A percentile compares a stretch with the other conserved stretches of the same genome.
phyloP scores from a whole-genome alignment of 2,888 invertebrate species.

The Apamea epomidion region DNA sequence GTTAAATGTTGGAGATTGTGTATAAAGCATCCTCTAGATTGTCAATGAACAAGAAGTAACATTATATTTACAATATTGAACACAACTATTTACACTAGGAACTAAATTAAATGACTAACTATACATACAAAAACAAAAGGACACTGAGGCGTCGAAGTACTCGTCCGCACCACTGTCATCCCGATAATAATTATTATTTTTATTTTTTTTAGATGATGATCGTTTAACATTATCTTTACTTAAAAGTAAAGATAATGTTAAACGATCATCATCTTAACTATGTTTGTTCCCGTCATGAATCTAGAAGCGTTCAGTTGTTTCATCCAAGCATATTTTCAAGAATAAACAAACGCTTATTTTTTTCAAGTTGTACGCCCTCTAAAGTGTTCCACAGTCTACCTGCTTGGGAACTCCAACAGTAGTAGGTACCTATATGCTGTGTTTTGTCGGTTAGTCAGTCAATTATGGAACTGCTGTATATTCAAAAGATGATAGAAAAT shows the following conservation, averaged over 20 bases:
- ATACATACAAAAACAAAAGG: neutral
- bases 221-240: too few species aligned
- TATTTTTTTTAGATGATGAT: too few species aligned
- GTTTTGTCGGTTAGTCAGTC: neutral
- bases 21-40: neutral
- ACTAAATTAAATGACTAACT: neutral
- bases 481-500: slow-evolving; percentile 4
- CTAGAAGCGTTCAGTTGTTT: neutral
- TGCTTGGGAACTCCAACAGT: neutral
- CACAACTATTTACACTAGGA: neutral
- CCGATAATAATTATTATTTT: neutral
- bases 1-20: neutral
- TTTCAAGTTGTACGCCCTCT: neutral
- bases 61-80: neutral
- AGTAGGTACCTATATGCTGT: too few species aligned
- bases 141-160: neutral
- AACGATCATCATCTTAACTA: neutral
- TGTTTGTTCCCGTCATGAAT: neutral
- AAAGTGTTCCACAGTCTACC: neutral
- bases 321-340: neutral
- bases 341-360: neutral
- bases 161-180: neutral
- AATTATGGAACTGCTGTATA: neutral
- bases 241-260: neutral
- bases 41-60: neutral